These are phyloP conservation scores for Drosophila quasianomalipes DNA, from an alignment of 2,888 invertebrate species.

Conservation along the genomic window DNA sequence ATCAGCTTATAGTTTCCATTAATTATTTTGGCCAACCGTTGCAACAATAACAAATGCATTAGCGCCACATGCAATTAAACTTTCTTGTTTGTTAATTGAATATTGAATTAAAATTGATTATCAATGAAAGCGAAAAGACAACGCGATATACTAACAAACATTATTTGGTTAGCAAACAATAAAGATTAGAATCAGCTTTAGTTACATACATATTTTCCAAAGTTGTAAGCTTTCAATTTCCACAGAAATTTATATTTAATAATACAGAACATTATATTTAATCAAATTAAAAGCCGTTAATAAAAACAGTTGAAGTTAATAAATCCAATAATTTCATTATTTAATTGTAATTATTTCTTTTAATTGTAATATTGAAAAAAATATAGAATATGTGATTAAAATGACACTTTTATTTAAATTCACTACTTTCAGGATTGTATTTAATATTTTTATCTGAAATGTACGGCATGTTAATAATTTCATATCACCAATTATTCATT, in stretches of 20 bases:
- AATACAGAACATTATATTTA: background rate
- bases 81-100: background rate
- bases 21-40: background rate
- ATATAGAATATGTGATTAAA: no score
- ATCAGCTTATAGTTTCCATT: conserved; percentile 9
- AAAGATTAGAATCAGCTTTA: background rate
- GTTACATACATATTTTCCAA: background rate
- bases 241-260: no score
- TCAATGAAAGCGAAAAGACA: background rate
- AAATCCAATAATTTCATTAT: background rate
- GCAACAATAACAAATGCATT: background rate
- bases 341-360: background rate
- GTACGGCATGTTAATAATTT: background rate
- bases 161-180: background rate
- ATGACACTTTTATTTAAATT: background rate
- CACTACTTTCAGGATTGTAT: rapidly evolving
- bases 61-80: background rate
- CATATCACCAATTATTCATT: background rate
- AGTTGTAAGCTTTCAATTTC: background rate
- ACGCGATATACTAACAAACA: background rate
- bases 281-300: background rate
- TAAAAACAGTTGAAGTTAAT: background rate
- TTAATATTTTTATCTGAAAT: background rate
- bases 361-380: background rate
- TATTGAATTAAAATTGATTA: background rate